Evolutionary conservation across 2,797 vertebrate genomes (phyloP), one percentile per base, ranked within the genome.

Genomic region (Gadopsis marmoratus): DNA sequence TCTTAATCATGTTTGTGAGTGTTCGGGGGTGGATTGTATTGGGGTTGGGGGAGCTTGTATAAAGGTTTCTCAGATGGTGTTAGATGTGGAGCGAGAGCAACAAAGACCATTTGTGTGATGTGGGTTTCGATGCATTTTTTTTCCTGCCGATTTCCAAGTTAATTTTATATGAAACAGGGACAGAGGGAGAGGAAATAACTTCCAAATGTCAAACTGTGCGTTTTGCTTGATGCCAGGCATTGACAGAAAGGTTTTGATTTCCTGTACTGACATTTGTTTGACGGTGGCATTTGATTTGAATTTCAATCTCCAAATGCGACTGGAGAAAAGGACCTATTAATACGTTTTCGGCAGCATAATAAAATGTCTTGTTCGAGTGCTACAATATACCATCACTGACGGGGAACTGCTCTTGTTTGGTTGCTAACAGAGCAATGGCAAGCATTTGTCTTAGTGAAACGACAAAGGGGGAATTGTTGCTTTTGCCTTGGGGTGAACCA

Each of bases 261-360:
- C 74, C 79, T 81, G 73, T 72, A 75, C 66, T 91, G 92, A 90
- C 89, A 92, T 92, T 92, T 93, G 85, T 90, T 87, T 89, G 90
- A 91, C 87, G 89, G 86, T 93, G 88, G 86, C 81, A 91, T 94
- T 92, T 92, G 86, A 92, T 93, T 92, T 88, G 85, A 90, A 91
- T 93, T 90, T 83, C 78, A 84, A 86, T 92, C 86, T 92, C 68
- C 66, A 70, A 81, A 82, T 54, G 79, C 69, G 78, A 74, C 74
- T 68, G 66, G n/a, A 77, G 71, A 89, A 89, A 83, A 70, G 63
- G 54, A 83, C 60, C 55, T 45, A 81, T 89, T 92, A 76, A 85
- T 88, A 82, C 43, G 6, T 79, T 86, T 86, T 74, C 79, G 35
- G 76, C 72, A 39, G 76, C 86, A 79, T 86, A 89, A 84, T 91